Evolutionary conservation across 2,888 invertebrate genomes (phyloP).

Genomic region (Eupithecia pulchellata): DNA sequence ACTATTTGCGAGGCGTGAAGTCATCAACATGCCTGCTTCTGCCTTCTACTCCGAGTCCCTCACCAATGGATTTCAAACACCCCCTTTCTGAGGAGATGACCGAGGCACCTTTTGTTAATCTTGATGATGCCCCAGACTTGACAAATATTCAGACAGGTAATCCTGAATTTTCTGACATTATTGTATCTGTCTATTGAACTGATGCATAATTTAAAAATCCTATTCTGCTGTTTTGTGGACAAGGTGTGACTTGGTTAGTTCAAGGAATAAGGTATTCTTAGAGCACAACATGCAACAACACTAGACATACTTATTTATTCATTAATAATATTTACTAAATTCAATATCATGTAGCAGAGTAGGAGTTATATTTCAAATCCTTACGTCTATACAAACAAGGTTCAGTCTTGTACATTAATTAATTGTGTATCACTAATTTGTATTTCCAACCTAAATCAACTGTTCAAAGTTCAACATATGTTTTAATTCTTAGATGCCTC

Average conservation of each 20-base stretch:
- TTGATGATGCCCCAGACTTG: conserved; percentile 68
- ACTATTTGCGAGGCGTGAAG: conserved; percentile 85
- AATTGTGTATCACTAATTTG: background rate
- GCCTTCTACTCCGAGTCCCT: conserved; percentile 85
- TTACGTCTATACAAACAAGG: background rate
- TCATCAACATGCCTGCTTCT: conserved; percentile 88
- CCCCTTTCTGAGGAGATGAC: conserved; percentile 84
- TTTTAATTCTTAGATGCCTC: conserved; percentile 60
- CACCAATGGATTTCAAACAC: conserved; percentile 85
- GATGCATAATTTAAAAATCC: background rate
- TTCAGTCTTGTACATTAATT: background rate
- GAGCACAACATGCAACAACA: background rate
- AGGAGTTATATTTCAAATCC: background rate
- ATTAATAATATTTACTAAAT: too few relatives aligned
- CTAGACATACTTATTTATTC: background rate
- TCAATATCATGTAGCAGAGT: background rate
- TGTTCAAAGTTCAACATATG: background rate
- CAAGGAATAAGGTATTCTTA: background rate
- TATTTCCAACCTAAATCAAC: background rate
- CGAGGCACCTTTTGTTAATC: conserved; percentile 74
- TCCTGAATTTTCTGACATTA: background rate
- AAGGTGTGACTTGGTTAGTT: background rate
- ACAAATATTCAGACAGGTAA: conserved; percentile 70
- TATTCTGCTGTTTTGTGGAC: background rate
- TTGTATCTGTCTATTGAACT: background rate